Conservation (phyloP, 2,888 invertebrate species). For the Rhabditoides inermis region DNA sequence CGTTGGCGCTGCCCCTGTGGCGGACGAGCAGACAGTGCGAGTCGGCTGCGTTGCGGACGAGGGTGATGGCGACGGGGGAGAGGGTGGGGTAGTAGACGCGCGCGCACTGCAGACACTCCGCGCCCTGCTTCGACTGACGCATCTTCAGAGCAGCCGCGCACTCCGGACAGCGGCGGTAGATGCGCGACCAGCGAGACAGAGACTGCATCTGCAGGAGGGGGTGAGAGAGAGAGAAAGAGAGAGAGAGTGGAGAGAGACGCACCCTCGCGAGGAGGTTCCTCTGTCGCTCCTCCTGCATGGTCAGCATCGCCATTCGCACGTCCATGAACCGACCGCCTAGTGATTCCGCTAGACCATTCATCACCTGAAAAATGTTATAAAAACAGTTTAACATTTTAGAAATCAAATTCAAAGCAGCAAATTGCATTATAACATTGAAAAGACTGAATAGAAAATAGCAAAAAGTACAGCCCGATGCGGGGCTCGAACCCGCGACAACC, state of each 20-base stretch:
- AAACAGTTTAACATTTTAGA: background rate
- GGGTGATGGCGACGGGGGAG: conserved; percentile 56
- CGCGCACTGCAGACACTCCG: conserved; percentile 37
- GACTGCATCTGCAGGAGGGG: conserved; percentile 53
- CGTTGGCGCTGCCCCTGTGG: conserved; percentile 55
- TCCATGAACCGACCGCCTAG: conserved; percentile 28
- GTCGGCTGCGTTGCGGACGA: conserved; percentile 55
- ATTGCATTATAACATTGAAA: no score
- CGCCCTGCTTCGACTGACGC: conserved; percentile 33
- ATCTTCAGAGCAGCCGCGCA: conserved; percentile 52
- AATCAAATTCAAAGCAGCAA: background rate
- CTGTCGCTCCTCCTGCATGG: conserved; percentile 34
- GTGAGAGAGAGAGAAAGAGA: no score
- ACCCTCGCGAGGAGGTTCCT: conserved; percentile 37
- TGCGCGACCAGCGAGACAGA: conserved; percentile 55
- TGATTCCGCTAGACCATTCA: conserved; percentile 11
- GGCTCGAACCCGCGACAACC: conserved; percentile 26
- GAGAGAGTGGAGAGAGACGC: background rate
- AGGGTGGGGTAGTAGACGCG: conserved; percentile 46
- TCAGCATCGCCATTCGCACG: conserved; percentile 41
- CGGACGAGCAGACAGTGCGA: conserved; percentile 57
- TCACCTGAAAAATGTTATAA: background rate
- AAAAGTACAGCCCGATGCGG: conserved; percentile 10
- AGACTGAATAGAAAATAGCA: no score
- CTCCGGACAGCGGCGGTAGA: conserved; percentile 55